phyloP scores from a whole-genome alignment of 1,140 invertebrate species.

The Penaeus japonicus region DNA sequence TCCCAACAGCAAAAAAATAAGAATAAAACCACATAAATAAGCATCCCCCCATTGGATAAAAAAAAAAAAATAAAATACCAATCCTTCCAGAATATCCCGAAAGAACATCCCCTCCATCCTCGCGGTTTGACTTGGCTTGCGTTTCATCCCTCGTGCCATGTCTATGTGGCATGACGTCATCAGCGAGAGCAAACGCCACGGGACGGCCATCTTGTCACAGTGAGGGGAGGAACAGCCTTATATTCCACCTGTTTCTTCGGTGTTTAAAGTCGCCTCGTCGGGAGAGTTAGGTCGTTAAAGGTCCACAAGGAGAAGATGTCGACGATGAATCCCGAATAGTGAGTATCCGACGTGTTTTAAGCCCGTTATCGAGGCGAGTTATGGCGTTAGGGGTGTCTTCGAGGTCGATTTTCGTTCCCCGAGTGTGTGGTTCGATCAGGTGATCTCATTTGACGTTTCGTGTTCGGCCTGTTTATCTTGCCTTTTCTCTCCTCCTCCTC shows the following conservation, averaged over 20 bases:
- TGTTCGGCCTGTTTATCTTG: neutral
- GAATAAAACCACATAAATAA: too few species aligned
- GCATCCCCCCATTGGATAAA: too few species aligned
- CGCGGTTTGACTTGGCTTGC: neutral
- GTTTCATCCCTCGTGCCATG: slow-evolving; percentile 38
- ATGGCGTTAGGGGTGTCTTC: neutral
- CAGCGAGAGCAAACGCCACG: slow-evolving; percentile 41
- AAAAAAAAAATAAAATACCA: too few species aligned
- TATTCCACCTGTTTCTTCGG: slow-evolving; percentile 4
- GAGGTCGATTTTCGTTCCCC: slow-evolving; percentile 37
- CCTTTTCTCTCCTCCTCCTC: neutral
- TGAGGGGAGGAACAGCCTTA: slow-evolving; percentile 26
- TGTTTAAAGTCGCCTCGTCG: neutral
- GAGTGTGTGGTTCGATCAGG: slow-evolving; percentile 36
- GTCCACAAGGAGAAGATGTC: slow-evolving; percentile 43
- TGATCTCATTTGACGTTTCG: slow-evolving; percentile 44
- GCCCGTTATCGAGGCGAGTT: too few species aligned
- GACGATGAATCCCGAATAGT: slow-evolving; percentile 52
- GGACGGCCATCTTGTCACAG: slow-evolving; percentile 51
- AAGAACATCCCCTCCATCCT: too few species aligned
- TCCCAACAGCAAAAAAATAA: too few species aligned
- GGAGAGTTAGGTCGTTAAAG: neutral
- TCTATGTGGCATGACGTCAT: slow-evolving; percentile 56
- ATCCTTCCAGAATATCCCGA: too few species aligned
- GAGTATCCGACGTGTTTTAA: neutral